These are phyloP conservation scores for Xyrauchen texanus DNA, from an alignment of 2,113 vertebrate species.

Conservation along the genomic window DNA sequence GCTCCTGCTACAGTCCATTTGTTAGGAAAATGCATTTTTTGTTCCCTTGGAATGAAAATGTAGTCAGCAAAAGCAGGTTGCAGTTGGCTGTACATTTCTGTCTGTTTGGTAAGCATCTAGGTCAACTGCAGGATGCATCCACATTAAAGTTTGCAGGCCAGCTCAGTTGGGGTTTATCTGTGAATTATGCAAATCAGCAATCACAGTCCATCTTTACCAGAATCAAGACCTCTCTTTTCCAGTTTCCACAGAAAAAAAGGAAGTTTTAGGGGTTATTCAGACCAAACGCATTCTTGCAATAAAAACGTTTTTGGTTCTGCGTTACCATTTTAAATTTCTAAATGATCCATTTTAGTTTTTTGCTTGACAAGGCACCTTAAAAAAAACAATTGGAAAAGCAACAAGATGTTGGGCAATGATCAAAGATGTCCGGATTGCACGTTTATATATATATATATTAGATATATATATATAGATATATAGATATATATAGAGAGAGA, in stretches of 20 bases:
- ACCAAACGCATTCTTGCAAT: too few relatives aligned
- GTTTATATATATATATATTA: too few relatives aligned
- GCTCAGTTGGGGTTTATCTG: constrained; percentile 29
- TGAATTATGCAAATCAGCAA: constrained; percentile 27
- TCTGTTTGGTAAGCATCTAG: constrained; percentile 27
- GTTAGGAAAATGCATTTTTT: constrained; percentile 36
- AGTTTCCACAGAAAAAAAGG: background rate
- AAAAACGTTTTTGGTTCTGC: too few relatives aligned
- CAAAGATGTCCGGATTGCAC: too few relatives aligned
- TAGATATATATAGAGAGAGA: too few relatives aligned
- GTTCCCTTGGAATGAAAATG: constrained; percentile 31
- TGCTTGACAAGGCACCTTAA: too few relatives aligned
- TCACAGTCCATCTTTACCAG: background rate
- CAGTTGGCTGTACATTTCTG: background rate
- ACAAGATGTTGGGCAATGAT: too few relatives aligned
- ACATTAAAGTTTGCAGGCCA: constrained; percentile 28
- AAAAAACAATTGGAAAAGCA: too few relatives aligned
- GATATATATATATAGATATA: too few relatives aligned
- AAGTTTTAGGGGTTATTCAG: background rate
- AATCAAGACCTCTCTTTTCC: background rate
- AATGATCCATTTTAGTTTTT: too few relatives aligned
- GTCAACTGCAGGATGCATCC: constrained; percentile 25
- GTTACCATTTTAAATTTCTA: too few relatives aligned
- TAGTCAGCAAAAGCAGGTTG: constrained; percentile 11
- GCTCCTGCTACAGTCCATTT: constrained; percentile 51